Base-by-base conservation (phyloP, 2,797 vertebrate species). In the Dicrostonyx torquatus region DNA sequence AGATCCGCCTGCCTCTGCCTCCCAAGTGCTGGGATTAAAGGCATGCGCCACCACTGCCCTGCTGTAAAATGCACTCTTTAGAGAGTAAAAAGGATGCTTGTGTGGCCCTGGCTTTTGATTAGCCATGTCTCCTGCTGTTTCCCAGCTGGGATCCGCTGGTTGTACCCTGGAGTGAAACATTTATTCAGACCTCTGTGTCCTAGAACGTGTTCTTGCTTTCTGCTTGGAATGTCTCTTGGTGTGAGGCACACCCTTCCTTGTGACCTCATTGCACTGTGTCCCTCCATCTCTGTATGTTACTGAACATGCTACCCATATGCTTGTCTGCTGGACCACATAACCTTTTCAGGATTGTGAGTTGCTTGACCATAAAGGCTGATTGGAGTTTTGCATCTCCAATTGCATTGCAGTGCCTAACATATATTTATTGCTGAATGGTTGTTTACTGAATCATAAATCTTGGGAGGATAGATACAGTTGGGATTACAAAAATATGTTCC, bases 381-480 rank as follows among this genome's bases (percentile, higher is more conserved):
- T 93, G 77, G 77, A 92, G 48, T 93, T 94, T 84, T 64, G 13
- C 53, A 45, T 92, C 66, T 73, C 60, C n/a, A 91, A 22, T 90
- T 43, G 55, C 20, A 53, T 40, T 66, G 20, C 34, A 50, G 60
- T 53, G 26, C 43, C 90, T 96, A 76, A 79, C 43, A 68, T 75
- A 64, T 76, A 86, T 85, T 94, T 94, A 40, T 89, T 95, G n/a
- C 73, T 93, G 89, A 60, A 72, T n/a, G n/a, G 55, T 50, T 92
- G 50, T 66, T 92, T 89, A 55, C 26, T 53, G 62, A 76, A 50
- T 77, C 31, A 55, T 80, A 91, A 95, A 76, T 80, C 77, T 72
- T 89, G 50, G 68, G 87, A 73, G 83, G 48, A 53, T 68, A 86
- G 80, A 58, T 80, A 64, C 13, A 94, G 72, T 92, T 70, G 92